Percentiles rank a stretch among this genome's conserved stretches.
These are phyloP conservation scores for Mus spicilegus DNA, from an alignment of 2,113 vertebrate genomes.

Conservation along the genomic window DNA sequence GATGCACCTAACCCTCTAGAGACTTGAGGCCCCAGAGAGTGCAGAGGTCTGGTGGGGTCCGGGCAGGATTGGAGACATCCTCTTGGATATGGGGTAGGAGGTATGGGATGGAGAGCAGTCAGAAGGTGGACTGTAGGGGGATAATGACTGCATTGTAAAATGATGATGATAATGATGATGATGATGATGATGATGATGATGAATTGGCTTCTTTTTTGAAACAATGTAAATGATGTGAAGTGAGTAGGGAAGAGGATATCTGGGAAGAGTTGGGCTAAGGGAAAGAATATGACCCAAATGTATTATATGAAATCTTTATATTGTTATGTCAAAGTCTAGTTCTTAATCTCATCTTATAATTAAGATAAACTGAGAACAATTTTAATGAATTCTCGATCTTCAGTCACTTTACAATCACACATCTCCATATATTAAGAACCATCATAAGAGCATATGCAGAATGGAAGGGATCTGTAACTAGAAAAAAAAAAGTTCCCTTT, in stretches of 20 bases:
- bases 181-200: no score
- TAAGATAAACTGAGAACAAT: slow-evolving; percentile 1
- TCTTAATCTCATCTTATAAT: not conserved
- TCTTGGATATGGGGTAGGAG: no score
- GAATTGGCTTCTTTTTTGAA: not conserved
- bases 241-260: not conserved
- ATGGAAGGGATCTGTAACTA: not conserved
- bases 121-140: no score
- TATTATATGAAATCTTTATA: not conserved
- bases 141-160: no score
- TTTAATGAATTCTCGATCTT: slow-evolving; percentile 1
- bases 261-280: not conserved
- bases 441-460: not conserved
- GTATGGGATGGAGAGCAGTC: no score
- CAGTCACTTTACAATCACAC: not conserved
- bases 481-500: not conserved
- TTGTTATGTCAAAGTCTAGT: not conserved
- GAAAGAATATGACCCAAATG: not conserved
- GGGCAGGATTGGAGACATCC: no score
- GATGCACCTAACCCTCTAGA: no score
- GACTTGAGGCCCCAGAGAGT: no score
- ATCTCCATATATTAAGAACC: not conserved
- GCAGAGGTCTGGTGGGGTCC: no score
- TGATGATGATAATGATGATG: no score
- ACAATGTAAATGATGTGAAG: not conserved